Conservation (phyloP, 2,888 invertebrate genomes). For the Hyppa rectilinea region DNA sequence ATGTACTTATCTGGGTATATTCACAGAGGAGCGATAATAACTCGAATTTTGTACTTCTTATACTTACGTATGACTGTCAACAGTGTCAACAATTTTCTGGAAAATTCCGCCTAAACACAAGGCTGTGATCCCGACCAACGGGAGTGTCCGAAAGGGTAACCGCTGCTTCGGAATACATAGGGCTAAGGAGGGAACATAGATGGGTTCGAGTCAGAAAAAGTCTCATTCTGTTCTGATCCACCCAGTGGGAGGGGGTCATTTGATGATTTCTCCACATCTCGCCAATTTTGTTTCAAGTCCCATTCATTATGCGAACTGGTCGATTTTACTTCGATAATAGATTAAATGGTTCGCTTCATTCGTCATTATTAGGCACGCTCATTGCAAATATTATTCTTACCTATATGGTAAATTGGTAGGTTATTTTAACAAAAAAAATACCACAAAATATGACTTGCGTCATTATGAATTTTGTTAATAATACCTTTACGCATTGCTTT, state of each 20-base stretch:
- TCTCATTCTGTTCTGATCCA: no score
- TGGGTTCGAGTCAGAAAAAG: no score
- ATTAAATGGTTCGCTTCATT: neutral
- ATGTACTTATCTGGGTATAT: neutral
- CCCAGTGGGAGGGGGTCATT: no score
- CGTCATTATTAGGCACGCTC: neutral
- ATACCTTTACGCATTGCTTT: neutral
- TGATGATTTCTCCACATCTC: no score
- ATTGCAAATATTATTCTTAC: neutral
- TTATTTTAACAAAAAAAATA: neutral
- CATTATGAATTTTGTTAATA: neutral
- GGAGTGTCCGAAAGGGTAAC: no score
- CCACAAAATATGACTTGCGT: neutral
- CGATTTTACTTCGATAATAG: neutral
- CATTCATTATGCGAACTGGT: no score
- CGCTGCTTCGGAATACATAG: no score
- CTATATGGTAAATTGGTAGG: slow-evolving; percentile 12
- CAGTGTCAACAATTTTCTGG: neutral
- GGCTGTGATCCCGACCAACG: no score
- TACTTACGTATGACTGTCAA: neutral
- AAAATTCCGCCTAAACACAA: no score
- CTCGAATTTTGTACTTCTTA: neutral
- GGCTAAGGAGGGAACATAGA: no score
- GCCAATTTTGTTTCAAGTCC: no score
- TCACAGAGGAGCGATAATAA: neutral